Conservation (phyloP, 2,888 invertebrate genomes). For the Drosophila birchii region DNA sequence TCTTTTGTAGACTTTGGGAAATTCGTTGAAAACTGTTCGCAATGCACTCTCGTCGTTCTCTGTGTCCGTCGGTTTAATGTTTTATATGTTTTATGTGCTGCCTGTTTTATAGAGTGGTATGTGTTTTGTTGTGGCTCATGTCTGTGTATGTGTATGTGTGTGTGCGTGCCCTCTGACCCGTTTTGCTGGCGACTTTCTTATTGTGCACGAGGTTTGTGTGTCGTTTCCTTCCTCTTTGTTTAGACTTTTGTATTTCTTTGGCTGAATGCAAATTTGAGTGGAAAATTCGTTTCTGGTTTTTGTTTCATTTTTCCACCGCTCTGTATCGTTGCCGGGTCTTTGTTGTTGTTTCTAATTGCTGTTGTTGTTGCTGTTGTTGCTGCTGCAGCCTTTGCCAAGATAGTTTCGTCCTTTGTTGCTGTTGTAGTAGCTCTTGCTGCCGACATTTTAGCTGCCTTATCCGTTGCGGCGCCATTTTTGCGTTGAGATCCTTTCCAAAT, state of each 20-base stretch:
- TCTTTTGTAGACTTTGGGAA: conserved; percentile 59
- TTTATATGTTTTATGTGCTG: conserved; percentile 31
- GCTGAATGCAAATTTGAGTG: conserved; percentile 44
- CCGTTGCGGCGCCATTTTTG: conserved; percentile 62
- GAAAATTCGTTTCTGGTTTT: conserved; percentile 50
- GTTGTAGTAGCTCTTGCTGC: conserved; percentile 24
- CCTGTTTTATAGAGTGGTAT: conserved; percentile 4
- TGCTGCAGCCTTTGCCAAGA: conserved; percentile 37
- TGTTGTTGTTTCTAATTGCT: conserved; percentile 46
- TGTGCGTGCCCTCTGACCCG: conserved; percentile 35
- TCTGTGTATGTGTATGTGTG: conserved; percentile 25
- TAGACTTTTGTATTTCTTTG: conserved; percentile 47
- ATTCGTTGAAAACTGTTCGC: conserved; percentile 73
- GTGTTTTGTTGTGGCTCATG: conserved; percentile 21
- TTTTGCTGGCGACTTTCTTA: conserved; percentile 31
- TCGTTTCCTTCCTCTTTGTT: conserved; percentile 32
- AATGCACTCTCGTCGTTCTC: conserved; percentile 18
- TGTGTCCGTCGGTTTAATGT: conserved; percentile 35
- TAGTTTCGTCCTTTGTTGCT: conserved; percentile 24
- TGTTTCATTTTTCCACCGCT: conserved; percentile 64
- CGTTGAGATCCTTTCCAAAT: conserved; percentile 24
- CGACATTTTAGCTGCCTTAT: conserved; percentile 21
- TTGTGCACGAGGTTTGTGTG: conserved; percentile 20
- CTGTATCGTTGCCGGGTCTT: conserved; percentile 49
- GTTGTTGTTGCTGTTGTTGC: conserved; percentile 32